These are phyloP conservation scores for Acyrthosiphon pisum DNA, from an alignment of 1,140 invertebrate species.

Conservation along the genomic window DNA sequence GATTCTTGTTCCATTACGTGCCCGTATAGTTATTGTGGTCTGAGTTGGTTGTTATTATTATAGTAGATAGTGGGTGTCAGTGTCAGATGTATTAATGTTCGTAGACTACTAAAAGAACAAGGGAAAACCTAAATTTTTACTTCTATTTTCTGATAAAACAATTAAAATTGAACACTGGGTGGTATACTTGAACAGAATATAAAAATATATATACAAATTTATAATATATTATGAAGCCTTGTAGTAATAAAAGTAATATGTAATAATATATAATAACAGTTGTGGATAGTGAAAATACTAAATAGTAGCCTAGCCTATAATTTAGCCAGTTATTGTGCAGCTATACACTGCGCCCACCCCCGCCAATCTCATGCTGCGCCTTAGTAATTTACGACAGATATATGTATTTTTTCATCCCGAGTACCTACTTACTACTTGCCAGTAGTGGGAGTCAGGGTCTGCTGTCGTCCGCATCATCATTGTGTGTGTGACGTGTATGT, in stretches of 20 bases:
- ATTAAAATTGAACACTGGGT: constrained; percentile 6
- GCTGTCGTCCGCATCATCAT: not conserved
- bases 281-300: constrained; percentile 17
- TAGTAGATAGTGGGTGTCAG: not conserved
- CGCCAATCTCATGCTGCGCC: constrained; percentile 45
- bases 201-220: not conserved
- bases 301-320: constrained; percentile 36
- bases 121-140: not conserved
- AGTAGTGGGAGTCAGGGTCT: not conserved
- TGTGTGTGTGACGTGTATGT: not conserved
- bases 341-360: constrained; percentile 17
- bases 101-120: not conserved
- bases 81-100: not conserved
- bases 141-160: not conserved
- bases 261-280: not conserved
- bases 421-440: not conserved
- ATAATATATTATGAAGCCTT: not conserved
- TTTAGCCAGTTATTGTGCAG: constrained; percentile 40
- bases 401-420: constrained; percentile 24
- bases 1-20: not conserved
- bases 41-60: not conserved
- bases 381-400: constrained; percentile 35
- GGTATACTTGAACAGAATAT: not conserved
- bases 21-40: not conserved
- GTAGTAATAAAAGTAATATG: not conserved